Evolutionary conservation across 2,888 invertebrate species (phyloP).

Genomic region (Drosophila percnosoma): DNA sequence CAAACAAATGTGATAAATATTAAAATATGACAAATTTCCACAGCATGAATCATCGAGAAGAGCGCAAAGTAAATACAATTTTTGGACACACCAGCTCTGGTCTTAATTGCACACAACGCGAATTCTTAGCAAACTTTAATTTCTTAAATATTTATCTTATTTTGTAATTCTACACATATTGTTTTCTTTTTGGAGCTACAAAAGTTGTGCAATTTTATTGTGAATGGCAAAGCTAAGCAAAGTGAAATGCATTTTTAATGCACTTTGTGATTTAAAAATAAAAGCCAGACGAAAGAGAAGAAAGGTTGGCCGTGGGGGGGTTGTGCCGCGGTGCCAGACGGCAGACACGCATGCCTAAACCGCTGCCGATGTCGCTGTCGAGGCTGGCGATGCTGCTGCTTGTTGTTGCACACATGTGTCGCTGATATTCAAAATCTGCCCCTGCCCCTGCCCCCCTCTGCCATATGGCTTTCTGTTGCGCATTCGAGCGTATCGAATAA

Average conservation of each 20-base stretch:
- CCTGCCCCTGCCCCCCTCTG: not conserved
- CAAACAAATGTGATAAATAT: conserved; percentile 19
- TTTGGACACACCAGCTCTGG: conserved; percentile 39
- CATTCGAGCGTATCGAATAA: conserved; percentile 65
- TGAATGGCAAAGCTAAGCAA: conserved; percentile 65
- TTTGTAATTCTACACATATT: conserved; percentile 8
- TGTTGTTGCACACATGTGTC: conserved; percentile 50
- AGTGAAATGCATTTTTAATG: conserved; percentile 65
- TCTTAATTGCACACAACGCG: conserved; percentile 51
- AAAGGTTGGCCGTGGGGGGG: not conserved
- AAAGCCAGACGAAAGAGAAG: conserved; percentile 11
- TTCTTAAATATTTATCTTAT: conserved; percentile 22
- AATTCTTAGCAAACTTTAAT: conserved; percentile 34
- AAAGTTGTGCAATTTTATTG: conserved; percentile 51
- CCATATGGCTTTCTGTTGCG: conserved; percentile 47
- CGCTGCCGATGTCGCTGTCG: conserved; percentile 34
- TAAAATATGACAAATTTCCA: conserved; percentile 51
- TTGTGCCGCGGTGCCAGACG: conserved; percentile 28
- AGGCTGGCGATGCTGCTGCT: conserved; percentile 10
- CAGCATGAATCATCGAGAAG: conserved; percentile 55
- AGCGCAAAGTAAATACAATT: conserved; percentile 30
- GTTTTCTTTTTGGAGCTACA: conserved; percentile 12
- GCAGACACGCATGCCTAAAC: conserved; percentile 66
- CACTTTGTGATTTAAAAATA: conserved; percentile 66
- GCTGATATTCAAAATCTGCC: conserved; percentile 53